phyloP scores from a whole-genome alignment of 2,888 invertebrate species.

The Silvanus unidentatus region DNA sequence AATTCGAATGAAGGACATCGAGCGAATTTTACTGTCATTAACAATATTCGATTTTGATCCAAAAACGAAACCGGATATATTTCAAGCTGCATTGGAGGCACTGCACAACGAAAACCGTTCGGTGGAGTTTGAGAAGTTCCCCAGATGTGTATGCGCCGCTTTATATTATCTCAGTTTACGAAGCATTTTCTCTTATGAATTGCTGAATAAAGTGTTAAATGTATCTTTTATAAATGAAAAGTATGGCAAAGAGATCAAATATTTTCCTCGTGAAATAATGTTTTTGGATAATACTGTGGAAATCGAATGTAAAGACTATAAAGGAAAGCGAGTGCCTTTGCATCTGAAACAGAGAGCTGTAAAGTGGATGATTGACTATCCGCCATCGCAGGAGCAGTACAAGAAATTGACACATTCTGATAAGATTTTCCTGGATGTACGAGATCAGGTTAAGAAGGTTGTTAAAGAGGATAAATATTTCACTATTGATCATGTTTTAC shows the following conservation, averaged over 20 bases:
- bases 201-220: slow-evolving; percentile 54
- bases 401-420: slow-evolving; percentile 55
- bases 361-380: slow-evolving; percentile 56
- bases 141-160: slow-evolving; percentile 56
- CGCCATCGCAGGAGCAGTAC: slow-evolving; percentile 49
- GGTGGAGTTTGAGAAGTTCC: slow-evolving; percentile 54
- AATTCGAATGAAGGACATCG: slow-evolving; percentile 66
- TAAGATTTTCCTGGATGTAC: slow-evolving; percentile 54
- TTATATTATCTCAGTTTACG: slow-evolving; percentile 56
- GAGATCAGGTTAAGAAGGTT: slow-evolving; percentile 47
- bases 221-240: slow-evolving; percentile 52
- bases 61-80: slow-evolving; percentile 46
- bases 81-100: slow-evolving; percentile 43
- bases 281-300: slow-evolving; percentile 57
- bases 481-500: slow-evolving; percentile 55
- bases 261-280: slow-evolving; percentile 53
- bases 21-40: slow-evolving; percentile 59
- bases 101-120: slow-evolving; percentile 51
- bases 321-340: slow-evolving; percentile 51
- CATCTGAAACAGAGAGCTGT: slow-evolving; percentile 50
- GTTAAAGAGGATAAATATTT: slow-evolving; percentile 50
- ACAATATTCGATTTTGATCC: slow-evolving; percentile 58
- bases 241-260: slow-evolving; percentile 42
- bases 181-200: slow-evolving; percentile 53
- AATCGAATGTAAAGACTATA: slow-evolving; percentile 55